A percentile compares a stretch with the other conserved stretches of the same genome.
These are phyloP conservation scores for Diceros bicornis DNA, from an alignment of 2,797 vertebrate genomes.

Conservation along the genomic window DNA sequence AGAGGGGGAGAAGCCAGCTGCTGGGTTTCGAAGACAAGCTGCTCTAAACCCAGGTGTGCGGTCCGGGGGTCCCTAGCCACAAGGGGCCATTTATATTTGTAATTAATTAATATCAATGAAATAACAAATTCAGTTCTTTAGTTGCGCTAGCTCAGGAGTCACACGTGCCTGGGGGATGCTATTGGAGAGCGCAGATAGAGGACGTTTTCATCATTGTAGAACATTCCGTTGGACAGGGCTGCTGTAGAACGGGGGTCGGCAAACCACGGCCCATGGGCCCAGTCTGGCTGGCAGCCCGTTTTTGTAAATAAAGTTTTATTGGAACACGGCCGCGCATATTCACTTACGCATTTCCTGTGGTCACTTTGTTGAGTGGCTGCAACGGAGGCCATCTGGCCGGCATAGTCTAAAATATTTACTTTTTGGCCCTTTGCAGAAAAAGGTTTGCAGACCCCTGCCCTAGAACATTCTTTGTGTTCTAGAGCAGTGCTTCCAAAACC, in stretches of 20 bases:
- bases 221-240: too few species aligned
- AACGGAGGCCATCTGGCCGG: not conserved
- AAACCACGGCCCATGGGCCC: not conserved
- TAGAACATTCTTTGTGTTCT: slow-evolving; percentile 31
- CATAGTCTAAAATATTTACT: not conserved
- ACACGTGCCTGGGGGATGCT: not conserved
- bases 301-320: slow-evolving; percentile 56
- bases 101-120: not conserved
- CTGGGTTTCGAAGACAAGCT: not conserved
- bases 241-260: not conserved
- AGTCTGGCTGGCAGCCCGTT: not conserved
- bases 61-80: not conserved
- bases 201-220: not conserved
- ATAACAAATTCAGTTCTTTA: not conserved
- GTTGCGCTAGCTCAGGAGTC: not conserved
- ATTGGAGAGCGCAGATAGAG: rapidly evolving
- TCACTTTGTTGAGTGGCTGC: not conserved
- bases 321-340: not conserved
- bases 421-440: not conserved
- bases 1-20: not conserved
- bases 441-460: not conserved
- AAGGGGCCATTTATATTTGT: not conserved
- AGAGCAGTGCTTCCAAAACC: not conserved
- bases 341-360: not conserved
- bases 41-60: not conserved